Evolutionary conservation across 2,113 vertebrate species (phyloP).

Genomic region (Thinocorus orbignyianus): DNA sequence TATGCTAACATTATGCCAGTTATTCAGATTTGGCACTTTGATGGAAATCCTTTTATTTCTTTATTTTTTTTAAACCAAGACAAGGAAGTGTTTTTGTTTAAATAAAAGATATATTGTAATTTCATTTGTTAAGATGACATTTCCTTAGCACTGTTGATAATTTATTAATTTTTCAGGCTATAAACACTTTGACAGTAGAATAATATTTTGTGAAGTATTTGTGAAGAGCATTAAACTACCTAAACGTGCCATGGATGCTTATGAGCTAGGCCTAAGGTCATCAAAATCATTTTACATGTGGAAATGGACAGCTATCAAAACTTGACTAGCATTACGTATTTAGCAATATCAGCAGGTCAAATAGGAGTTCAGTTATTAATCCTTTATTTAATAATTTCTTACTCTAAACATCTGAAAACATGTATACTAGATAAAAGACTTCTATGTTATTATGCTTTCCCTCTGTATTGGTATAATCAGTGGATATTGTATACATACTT

Average conservation of each 20-base stretch:
- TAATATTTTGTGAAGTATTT: neutral
- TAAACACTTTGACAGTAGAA: neutral
- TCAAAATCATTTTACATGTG: neutral
- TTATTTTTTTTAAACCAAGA: neutral
- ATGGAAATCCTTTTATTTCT: neutral
- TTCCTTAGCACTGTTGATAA: neutral
- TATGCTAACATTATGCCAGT: neutral
- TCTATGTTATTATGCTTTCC: neutral
- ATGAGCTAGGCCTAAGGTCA: neutral
- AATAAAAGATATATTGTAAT: neutral
- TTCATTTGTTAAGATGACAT: neutral
- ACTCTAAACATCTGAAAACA: neutral
- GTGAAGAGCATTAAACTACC: neutral
- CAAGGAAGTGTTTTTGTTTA: neutral
- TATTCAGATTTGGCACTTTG: neutral
- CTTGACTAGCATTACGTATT: neutral
- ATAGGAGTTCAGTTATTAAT: neutral
- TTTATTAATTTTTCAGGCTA: neutral
- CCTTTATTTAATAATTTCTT: neutral
- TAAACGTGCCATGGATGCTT: rapidly evolving
- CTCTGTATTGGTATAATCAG: neutral
- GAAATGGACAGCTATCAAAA: neutral
- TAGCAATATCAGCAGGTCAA: neutral
- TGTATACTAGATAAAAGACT: neutral
- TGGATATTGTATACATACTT: neutral